Base-by-base conservation (phyloP, 2,113 vertebrate species). In the Etheostoma spectabile region DNA sequence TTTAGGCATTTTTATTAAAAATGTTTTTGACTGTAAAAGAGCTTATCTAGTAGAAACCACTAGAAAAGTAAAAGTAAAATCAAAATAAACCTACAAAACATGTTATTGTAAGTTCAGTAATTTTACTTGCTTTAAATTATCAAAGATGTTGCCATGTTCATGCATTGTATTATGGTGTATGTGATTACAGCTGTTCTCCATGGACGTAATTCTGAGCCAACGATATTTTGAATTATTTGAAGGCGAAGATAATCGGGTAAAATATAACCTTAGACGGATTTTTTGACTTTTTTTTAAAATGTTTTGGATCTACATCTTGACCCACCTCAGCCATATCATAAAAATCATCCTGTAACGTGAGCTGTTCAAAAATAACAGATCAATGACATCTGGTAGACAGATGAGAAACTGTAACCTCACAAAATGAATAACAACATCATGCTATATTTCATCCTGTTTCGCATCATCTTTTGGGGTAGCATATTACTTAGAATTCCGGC, bases 261-360 rank as follows among this genome's bases (percentile, higher is more conserved):
- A 60, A 77, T 35, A 72, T 70, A n/a, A 5, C 8, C 38, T 48
- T 10, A n/a, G 53, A 6, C 0, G 18, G 46, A 19, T 22, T 30
- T 46, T 53, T 81, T 59, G 55, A n/a, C 18, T 60, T 33, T 10
- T 49, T 75, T 46, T 49, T 38, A 42, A 19, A 64, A 55, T 42
- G 21, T 63, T 82, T 66, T 77, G 2, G 69, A 67, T 75, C 59
- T 74, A n/a, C 67, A 59, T 38, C 67, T 27, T 56, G 18, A 55
- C 66, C 4, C 60, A 33, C 33, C 13, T 66, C 12, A 24, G 57
- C 24, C 62, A 22, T 59, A 42, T 27, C 57, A 46, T 66, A 51
- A 49, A 74, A 38, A 49, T n/a, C 7, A 22, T 16, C 66, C 30
- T 19, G 24, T 30, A 49, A 64, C 30, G 24, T 18, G 3, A 5